A percentile compares a stretch with the other conserved stretches of the same genome.
phyloP scores from a whole-genome alignment of 2,113 vertebrate species.

The Cryptotis parvus region DNA sequence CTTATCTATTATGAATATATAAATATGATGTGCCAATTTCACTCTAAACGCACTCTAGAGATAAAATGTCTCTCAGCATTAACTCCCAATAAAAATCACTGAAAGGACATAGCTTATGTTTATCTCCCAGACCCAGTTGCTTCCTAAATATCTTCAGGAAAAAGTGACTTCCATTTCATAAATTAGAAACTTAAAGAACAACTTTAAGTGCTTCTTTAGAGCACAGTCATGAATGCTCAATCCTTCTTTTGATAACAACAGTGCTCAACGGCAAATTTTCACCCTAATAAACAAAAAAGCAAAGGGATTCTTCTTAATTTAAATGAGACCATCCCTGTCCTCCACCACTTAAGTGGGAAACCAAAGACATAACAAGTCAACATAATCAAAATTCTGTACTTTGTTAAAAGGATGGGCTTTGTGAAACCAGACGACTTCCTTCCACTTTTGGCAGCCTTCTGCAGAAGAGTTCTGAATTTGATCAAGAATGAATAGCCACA shows the following conservation, averaged over 20 bases:
- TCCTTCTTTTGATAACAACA: neutral
- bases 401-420: neutral
- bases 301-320: neutral
- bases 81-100: neutral
- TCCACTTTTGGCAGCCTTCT: neutral
- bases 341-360: neutral
- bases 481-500: neutral
- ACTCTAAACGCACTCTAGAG: neutral
- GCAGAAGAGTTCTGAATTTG: neutral
- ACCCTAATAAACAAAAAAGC: neutral
- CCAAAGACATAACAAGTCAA: neutral
- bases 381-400: neutral
- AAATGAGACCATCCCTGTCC: neutral
- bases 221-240: fast-evolving
- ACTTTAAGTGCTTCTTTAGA: neutral
- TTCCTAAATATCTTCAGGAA: neutral
- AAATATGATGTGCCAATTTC: neutral
- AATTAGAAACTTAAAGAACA: neutral
- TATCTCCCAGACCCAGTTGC: neutral
- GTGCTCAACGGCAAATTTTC: neutral
- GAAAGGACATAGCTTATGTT: neutral
- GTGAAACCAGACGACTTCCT: neutral
- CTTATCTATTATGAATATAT: neutral
- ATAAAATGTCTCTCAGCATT: neutral
- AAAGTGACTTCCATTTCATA: neutral